phyloP scores from a whole-genome alignment of 2,888 invertebrate genomes.

The Ptychoptera contaminata region DNA sequence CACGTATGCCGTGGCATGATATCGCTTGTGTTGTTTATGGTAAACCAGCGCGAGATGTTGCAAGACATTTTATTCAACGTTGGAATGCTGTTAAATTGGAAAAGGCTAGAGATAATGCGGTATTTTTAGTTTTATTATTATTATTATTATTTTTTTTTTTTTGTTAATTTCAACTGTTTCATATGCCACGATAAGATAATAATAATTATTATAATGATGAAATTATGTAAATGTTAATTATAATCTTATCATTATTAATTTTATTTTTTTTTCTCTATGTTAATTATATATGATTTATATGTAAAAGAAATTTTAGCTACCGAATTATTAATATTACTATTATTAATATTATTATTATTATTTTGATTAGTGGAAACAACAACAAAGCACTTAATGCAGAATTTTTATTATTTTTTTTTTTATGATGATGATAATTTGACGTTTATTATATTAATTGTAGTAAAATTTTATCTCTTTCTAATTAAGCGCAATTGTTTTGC shows the following conservation, averaged over 20 bases:
- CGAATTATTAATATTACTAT: not conserved
- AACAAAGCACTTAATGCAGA: too few species aligned
- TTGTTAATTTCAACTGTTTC: too few species aligned
- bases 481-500: too few species aligned
- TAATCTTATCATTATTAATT: too few species aligned
- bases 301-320: not conserved
- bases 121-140: slow-evolving; percentile 4
- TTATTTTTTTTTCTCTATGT: not conserved
- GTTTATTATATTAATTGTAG: not conserved
- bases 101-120: slow-evolving; percentile 37
- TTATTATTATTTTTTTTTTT: too few species aligned
- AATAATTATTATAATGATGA: too few species aligned
- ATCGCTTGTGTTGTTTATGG: slow-evolving; percentile 71
- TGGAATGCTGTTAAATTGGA: slow-evolving; percentile 89
- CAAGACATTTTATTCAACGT: slow-evolving; percentile 86
- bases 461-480: too few species aligned
- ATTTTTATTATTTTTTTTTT: not conserved
- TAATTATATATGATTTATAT: not conserved
- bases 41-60: slow-evolving; percentile 71
- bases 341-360: too few species aligned
- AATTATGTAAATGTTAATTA: too few species aligned
- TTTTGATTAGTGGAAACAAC: too few species aligned
- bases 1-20: slow-evolving; percentile 97
- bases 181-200: too few species aligned
- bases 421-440: not conserved